Evolutionary conservation across 1,140 invertebrate genomes (phyloP).

Genomic region (Melanaphis sacchari): DNA sequence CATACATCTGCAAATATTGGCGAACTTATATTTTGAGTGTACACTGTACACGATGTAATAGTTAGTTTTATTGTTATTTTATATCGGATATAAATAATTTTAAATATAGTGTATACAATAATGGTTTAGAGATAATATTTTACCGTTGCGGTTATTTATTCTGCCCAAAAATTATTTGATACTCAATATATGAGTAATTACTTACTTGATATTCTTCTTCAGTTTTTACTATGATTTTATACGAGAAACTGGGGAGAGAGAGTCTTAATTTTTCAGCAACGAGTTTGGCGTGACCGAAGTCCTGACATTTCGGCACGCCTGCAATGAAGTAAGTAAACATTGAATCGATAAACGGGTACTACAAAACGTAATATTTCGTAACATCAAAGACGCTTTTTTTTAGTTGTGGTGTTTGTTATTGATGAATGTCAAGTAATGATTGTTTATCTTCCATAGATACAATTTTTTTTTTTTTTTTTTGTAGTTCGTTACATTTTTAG

Average conservation of each 20-base stretch:
- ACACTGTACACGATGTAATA: background rate
- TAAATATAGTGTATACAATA: too few relatives aligned
- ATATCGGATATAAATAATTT: background rate
- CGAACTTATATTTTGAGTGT: background rate
- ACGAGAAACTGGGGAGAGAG: background rate
- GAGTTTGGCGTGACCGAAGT: conserved; percentile 34
- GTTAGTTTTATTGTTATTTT: background rate
- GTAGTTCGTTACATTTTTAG: background rate
- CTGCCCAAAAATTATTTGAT: background rate
- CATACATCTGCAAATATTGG: background rate
- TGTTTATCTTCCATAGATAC: background rate
- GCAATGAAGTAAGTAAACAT: conserved; percentile 38
- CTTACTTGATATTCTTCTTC: conserved; percentile 34
- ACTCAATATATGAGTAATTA: background rate
- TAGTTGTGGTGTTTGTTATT: background rate
- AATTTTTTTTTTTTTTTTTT: background rate
- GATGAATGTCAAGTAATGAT: background rate
- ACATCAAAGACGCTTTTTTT: background rate
- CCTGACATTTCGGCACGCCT: background rate
- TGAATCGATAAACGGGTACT: background rate
- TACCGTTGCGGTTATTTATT: background rate
- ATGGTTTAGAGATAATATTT: background rate
- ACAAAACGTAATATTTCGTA: background rate
- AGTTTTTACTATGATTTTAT: background rate
- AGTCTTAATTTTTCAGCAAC: conserved; percentile 28